Evolutionary conservation across 2,113 vertebrate genomes (phyloP), one percentile per base, ranked within the genome.

Genomic region (Myotis lucifugus): DNA sequence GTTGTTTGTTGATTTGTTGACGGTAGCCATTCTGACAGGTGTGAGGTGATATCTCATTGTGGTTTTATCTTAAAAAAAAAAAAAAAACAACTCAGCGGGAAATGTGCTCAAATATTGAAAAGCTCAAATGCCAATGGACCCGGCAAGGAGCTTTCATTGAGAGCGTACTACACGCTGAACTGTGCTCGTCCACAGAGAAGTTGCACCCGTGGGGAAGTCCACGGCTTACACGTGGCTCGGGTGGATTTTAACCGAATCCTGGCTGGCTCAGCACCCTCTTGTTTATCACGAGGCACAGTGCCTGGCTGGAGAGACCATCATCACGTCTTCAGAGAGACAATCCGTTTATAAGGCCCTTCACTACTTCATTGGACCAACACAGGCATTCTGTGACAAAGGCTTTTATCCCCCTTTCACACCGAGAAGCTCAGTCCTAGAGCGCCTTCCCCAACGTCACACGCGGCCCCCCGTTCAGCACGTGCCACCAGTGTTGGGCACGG

Each of bases 401-500:
- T 73, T 46, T 79, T 2, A 13, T 13, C n/a, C 11, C 52, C 19
- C 52, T 56, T 82, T 89, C 40, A 72, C 40, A 70, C 8, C 4
- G 27, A n/a, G 78, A 77, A 61, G 13, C n/a, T 10, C 52, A 14
- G 15, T 29, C 72, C 59, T 72, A 3, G 8, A 56, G 8, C 32
- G 13, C 25, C 85, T 25, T 18, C 40, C 59, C 17, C 13, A 5
- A 23, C 14, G 12, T 69, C 64, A 52, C 10, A 9, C 2, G 48
- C 1, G 0, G 19, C 9, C 14, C 5, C 14, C 12, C 15, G 32
- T 8, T 48, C 40, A 18, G 1, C 3, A 12, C 32, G 9, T n/a
- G 59, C 23, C 11, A 29, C 10, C 29, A 37, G 13, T 7, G 5
- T 5, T 46, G 73, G 40, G 18, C 6, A 0, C 9, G 2, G 14